phyloP scores from a whole-genome alignment of 2,113 vertebrate genomes.

The Microtus ochrogaster region DNA sequence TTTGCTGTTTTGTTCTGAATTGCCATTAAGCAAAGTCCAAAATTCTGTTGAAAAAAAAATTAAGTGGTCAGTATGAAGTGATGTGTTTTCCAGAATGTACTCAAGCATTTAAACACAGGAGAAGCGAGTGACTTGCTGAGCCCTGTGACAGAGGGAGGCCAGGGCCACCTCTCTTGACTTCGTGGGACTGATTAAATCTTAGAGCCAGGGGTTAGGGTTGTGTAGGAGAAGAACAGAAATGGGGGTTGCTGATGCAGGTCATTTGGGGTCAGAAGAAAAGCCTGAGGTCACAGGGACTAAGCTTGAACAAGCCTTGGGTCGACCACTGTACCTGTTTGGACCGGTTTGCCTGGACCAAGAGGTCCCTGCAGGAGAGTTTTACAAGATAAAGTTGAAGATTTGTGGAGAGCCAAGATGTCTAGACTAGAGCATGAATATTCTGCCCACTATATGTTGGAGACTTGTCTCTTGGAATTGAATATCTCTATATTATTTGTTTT shows the following conservation, averaged over 20 bases:
- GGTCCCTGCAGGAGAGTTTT: not conserved
- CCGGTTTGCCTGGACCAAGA: slow-evolving; percentile 1
- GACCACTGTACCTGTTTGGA: not conserved
- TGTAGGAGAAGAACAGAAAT: not conserved
- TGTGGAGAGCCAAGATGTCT: slow-evolving; percentile 18
- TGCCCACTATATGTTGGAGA: not conserved
- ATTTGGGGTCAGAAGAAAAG: slow-evolving; percentile 27
- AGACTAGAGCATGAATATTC: slow-evolving; percentile 11
- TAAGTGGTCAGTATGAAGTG: not conserved
- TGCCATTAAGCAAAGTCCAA: slow-evolving; percentile 29
- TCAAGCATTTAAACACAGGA: not conserved
- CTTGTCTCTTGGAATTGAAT: not conserved
- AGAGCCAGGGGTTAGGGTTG: not conserved
- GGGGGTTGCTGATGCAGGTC: not conserved
- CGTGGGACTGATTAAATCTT: not conserved
- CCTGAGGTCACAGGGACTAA: not conserved
- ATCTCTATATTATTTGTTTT: not conserved
- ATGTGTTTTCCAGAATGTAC: slow-evolving; percentile 23
- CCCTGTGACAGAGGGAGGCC: not conserved
- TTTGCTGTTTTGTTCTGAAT: slow-evolving; percentile 35
- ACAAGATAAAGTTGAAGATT: slow-evolving; percentile 20
- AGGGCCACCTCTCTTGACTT: not conserved
- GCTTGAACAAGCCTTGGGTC: not conserved
- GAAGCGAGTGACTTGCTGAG: not conserved
- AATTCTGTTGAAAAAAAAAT: slow-evolving; percentile 6